A percentile compares a stretch with the other conserved stretches of the same genome.
phyloP scores from a whole-genome alignment of 2,113 vertebrate genomes.

The Varanus salvator region DNA sequence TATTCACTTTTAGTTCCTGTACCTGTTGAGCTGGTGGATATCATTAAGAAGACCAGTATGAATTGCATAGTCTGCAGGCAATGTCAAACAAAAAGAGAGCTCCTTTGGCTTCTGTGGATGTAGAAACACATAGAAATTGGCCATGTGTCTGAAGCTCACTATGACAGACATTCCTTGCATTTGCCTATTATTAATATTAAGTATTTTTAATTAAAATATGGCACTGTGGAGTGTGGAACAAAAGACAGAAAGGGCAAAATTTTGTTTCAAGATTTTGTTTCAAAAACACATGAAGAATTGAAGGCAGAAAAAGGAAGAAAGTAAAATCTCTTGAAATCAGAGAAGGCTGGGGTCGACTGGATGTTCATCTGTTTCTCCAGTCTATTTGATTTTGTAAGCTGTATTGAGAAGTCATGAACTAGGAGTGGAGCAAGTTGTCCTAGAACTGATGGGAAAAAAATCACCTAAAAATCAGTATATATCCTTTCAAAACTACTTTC shows the following conservation, averaged over 20 bases:
- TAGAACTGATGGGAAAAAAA: not conserved
- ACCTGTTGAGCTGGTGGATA: too few species aligned
- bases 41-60: not conserved
- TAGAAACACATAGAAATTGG: not conserved
- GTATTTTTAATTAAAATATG: not conserved
- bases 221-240: not conserved
- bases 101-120: not conserved
- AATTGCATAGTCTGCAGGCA: not conserved
- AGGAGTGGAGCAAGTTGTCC: not conserved
- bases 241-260: too few species aligned
- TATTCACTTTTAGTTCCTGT: not conserved
- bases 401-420: not conserved
- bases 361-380: not conserved
- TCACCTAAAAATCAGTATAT: not conserved
- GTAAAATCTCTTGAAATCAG: not conserved
- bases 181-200: not conserved
- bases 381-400: not conserved
- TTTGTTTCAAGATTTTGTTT: too few species aligned
- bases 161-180: not conserved
- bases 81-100: not conserved
- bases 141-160: not conserved
- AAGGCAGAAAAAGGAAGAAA: not conserved
- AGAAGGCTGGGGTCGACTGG: not conserved
- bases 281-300: not conserved
- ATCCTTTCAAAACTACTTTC: not conserved